Conservation (phyloP, 2,113 vertebrate genomes). For the Carassius auratus region DNA sequence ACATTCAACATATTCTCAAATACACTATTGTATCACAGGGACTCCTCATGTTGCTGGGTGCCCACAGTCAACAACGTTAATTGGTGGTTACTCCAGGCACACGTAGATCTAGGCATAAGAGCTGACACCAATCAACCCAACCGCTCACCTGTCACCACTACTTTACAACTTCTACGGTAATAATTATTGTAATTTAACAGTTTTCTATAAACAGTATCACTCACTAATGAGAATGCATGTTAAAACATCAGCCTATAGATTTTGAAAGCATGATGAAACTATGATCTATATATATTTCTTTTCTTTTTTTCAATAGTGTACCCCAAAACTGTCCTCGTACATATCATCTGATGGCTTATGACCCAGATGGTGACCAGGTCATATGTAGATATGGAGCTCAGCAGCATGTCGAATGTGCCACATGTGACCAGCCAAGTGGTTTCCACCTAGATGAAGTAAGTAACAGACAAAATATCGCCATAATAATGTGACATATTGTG, state of each 20-base stretch:
- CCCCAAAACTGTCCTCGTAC: slow-evolving; percentile 72
- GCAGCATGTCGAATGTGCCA: slow-evolving; percentile 45
- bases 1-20: background rate
- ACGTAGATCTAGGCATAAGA: slow-evolving; percentile 71
- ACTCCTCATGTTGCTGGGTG: slow-evolving; percentile 48
- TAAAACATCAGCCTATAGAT: no score
- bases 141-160: slow-evolving; percentile 64
- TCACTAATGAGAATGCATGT: background rate
- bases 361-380: slow-evolving; percentile 72
- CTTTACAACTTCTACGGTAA: slow-evolving; percentile 70
- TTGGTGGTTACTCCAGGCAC: slow-evolving; percentile 50
- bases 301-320: slow-evolving; percentile 50
- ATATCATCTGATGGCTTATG: slow-evolving; percentile 64
- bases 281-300: no score
- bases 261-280: no score
- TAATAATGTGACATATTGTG: background rate
- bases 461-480: background rate
- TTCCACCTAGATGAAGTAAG: slow-evolving; percentile 68
- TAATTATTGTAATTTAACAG: background rate
- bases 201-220: background rate
- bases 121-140: slow-evolving; percentile 72
- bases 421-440: slow-evolving; percentile 47
- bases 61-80: background rate
- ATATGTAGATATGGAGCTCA: slow-evolving; percentile 65
- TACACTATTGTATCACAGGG: background rate